These are phyloP conservation scores for Procavia capensis DNA, from an alignment of 2,113 vertebrate genomes.

Conservation along the genomic window DNA sequence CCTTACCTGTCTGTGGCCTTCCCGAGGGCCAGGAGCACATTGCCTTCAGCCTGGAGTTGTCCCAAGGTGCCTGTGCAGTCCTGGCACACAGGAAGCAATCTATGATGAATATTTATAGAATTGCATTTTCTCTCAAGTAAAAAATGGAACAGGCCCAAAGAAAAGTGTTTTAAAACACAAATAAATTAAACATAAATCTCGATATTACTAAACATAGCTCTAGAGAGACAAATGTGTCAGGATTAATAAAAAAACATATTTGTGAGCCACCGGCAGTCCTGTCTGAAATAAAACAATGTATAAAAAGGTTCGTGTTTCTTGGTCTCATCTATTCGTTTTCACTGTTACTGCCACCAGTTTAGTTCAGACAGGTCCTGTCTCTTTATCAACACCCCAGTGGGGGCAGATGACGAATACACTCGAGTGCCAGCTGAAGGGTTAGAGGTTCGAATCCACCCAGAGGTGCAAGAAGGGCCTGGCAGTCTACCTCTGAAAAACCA, in stretches of 20 bases:
- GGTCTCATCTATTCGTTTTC: not conserved
- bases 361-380: not conserved
- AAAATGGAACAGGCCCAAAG: conserved; percentile 5
- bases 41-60: not conserved
- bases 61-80: accelerated
- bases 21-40: not conserved
- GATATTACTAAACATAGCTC: conserved; percentile 53
- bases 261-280: not conserved
- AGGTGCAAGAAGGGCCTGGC: no score
- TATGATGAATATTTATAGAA: not conserved
- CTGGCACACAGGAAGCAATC: accelerated
- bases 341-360: not conserved
- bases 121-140: not conserved
- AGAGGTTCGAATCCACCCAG: no score
- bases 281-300: conserved; percentile 20
- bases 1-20: not conserved
- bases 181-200: conserved; percentile 7
- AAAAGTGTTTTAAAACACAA: conserved; percentile 38
- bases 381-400: not conserved
- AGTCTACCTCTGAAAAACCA: no score
- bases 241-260: conserved; percentile 38
- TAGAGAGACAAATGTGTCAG: conserved; percentile 16
- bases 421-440: no score
- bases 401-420: not conserved
- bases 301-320: conserved; percentile 33